Base-by-base conservation (phyloP, 2,797 vertebrate species). In the Mormyrus proboscirostris region DNA sequence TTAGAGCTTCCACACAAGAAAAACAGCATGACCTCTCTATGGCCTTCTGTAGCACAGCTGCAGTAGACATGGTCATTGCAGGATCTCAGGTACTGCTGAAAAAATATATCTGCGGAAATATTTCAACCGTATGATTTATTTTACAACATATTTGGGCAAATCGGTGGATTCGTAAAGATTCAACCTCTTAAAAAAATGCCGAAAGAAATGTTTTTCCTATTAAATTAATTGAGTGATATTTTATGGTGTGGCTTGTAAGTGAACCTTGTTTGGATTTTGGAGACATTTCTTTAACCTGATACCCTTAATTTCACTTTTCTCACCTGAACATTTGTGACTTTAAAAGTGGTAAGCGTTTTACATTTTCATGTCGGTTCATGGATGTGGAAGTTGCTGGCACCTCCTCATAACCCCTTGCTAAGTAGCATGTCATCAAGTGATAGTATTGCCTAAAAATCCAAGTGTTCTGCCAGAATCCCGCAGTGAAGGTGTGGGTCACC, bases 1-100 rank as follows among this genome's bases (percentile, higher is more conserved):
- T 79, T 86, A 87, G 49, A 51, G 82, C n/a, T 73, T 47, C 47
- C 57, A 85, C 47, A 53, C n/a, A 86, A 86, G 88, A 73, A 89
- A 9, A 55, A 55, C 79, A 69, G n/a, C 16, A 50, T 25, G 29
- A 59, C 19, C 85, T 29, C 50, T 79, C 29, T 5, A n/a, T 69
- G 47, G 57, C 33, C 38, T 29, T 55, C 83, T 53, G 57, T 7
- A 65, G 69, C 41, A 14, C 57, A 86, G 44, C 25, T 38, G 59
- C 57, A 16, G 38, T 25, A 55, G 7, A 89, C 41, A 84, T 59
- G 76, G 10, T 22, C 25, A 19, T 33, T 22, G 29, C 62, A 89
- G 47, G 22, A 14, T 25, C 83, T 85, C 83, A 85, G n/a, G 8
- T 51, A 51, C 49, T 50, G 25, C 49, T 25, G 12, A 6, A 10